Evolutionary conservation across 2,797 vertebrate species (phyloP).

Genomic region (Pangasius macronema): DNA sequence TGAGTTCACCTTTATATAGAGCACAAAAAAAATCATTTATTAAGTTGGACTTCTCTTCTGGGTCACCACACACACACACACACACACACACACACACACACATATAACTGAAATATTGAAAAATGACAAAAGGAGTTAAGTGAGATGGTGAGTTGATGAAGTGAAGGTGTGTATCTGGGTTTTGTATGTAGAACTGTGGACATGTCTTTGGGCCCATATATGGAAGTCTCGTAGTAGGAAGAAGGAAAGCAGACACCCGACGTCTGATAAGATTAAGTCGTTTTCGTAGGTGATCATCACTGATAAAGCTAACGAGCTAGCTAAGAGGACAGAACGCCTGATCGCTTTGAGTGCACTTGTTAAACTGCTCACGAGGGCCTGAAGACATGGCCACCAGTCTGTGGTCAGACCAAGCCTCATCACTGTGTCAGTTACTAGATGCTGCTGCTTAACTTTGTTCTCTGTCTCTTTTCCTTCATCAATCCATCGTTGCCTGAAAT

Average conservation of each 20-base stretch:
- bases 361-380: not conserved
- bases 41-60: not conserved
- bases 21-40: not conserved
- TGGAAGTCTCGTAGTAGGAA: not conserved
- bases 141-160: too few relatives aligned
- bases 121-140: too few relatives aligned
- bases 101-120: not conserved
- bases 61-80: not conserved
- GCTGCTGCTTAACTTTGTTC: slow-evolving; percentile 48
- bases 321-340: not conserved
- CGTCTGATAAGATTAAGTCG: not conserved
- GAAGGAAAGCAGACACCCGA: not conserved
- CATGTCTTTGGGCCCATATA: not conserved
- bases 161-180: not conserved
- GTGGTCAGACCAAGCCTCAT: not conserved
- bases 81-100: not conserved
- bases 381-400: not conserved
- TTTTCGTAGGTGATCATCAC: not conserved
- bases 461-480: slow-evolving; percentile 51
- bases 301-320: not conserved
- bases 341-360: not conserved
- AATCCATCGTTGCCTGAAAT: slow-evolving; percentile 40
- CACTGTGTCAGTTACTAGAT: not conserved
- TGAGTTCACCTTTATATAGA: too few relatives aligned
- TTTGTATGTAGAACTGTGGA: not conserved